Percentiles rank a stretch among this genome's conserved stretches.
These are phyloP conservation scores for Drosophila biarmipes DNA, from an alignment of 1,140 invertebrate genomes.

Conservation along the genomic window DNA sequence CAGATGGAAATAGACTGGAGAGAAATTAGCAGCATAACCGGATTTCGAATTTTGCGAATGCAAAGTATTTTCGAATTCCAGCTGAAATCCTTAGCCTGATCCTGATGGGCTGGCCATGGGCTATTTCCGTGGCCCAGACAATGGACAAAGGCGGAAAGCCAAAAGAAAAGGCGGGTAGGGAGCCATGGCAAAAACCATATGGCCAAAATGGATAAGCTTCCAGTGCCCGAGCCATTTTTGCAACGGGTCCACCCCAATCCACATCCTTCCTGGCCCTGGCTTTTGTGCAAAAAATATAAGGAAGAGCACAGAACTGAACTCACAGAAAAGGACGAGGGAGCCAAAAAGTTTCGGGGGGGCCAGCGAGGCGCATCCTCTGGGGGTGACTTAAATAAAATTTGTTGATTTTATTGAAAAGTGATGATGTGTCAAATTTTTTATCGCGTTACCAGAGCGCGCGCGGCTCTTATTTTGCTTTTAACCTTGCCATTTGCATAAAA, in stretches of 20 bases:
- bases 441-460: conserved; percentile 73
- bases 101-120: conserved; percentile 18
- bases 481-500: conserved; percentile 82
- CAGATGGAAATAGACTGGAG: conserved; percentile 1
- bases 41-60: conserved; percentile 68
- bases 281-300: conserved; percentile 34
- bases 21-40: conserved; percentile 77
- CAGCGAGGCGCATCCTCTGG: conserved; percentile 70
- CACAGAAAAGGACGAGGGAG: conserved; percentile 24
- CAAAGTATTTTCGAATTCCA: conserved; percentile 67
- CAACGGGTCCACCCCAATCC: conserved; percentile 28
- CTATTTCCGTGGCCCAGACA: conserved; percentile 56
- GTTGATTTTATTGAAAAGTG: conserved; percentile 83
- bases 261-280: conserved; percentile 48
- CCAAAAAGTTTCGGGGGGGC: conserved; percentile 38
- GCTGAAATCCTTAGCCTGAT: conserved; percentile 16
- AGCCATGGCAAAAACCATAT: conserved; percentile 63
- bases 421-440: conserved; percentile 83
- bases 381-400: conserved; percentile 81
- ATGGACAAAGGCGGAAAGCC: conserved; percentile 62
- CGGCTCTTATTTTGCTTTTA: conserved; percentile 79
- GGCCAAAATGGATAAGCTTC: conserved; percentile 79
- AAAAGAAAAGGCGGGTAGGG: conserved; percentile 56
- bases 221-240: conserved; percentile 51
- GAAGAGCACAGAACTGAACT: background rate